These are phyloP conservation scores for Ariopsis seemanni DNA, from an alignment of 2,113 vertebrate species.

Conservation along the genomic window DNA sequence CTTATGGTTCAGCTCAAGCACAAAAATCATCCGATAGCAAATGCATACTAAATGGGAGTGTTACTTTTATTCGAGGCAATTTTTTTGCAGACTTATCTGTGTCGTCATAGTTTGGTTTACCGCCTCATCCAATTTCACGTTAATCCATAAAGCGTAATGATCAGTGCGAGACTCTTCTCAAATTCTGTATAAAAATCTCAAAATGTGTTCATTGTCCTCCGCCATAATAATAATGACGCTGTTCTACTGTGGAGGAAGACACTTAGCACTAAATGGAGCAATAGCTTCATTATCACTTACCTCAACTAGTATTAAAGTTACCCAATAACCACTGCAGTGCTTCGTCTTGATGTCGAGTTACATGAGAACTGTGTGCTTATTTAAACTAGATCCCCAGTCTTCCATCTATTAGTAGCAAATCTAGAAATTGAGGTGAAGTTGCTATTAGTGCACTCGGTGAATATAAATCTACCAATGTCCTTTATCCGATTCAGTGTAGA, in stretches of 20 bases:
- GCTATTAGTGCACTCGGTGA: neutral
- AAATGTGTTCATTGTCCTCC: neutral
- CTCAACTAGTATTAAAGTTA: constrained; percentile 7
- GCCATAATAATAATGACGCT: neutral
- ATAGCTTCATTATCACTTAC: neutral
- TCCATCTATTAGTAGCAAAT: constrained; percentile 29
- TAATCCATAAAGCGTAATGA: constrained; percentile 19
- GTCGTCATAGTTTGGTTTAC: constrained; percentile 23
- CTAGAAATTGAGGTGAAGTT: neutral
- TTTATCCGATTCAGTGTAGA: constrained; percentile 17
- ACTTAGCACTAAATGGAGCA: neutral
- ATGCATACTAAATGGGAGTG: constrained; percentile 4
- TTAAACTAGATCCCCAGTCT: constrained; percentile 33
- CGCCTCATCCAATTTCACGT: constrained; percentile 17
- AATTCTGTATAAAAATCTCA: neutral
- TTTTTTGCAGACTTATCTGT: constrained; percentile 31
- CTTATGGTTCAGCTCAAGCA: neutral
- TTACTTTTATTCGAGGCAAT: constrained; percentile 27
- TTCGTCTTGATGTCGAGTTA: neutral
- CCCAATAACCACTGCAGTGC: neutral
- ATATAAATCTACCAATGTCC: constrained; percentile 13
- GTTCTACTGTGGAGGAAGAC: neutral
- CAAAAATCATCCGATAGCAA: constrained; percentile 16
- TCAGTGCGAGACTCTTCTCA: neutral
- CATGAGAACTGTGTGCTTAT: constrained; percentile 2